Evolutionary conservation across 64 coral and sea anemone genomes (phyloP).

Genomic region (Dendronephthya gigantea): DNA sequence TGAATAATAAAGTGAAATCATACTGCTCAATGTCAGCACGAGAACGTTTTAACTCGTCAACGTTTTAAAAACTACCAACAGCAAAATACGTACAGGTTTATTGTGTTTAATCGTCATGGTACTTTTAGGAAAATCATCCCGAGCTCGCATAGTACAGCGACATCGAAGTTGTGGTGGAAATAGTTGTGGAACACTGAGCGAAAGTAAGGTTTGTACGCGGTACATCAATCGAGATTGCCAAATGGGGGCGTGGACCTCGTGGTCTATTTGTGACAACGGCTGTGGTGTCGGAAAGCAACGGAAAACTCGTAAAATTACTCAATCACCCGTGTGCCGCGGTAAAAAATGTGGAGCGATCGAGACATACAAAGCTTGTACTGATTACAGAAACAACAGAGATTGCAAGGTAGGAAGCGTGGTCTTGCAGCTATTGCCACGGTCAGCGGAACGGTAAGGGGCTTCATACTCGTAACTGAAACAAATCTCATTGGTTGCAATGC

Average conservation of each 20-base stretch:
- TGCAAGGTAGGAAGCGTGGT: slow-evolving; percentile 46
- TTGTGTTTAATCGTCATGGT: too few species aligned
- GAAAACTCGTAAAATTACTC: slow-evolving; percentile 36
- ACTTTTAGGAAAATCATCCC: slow-evolving; percentile 47
- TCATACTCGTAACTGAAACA: too few species aligned
- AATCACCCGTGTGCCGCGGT: slow-evolving; percentile 51
- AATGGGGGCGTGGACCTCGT: slow-evolving; percentile 50
- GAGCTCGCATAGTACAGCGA: slow-evolving; percentile 34
- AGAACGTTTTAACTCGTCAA: too few species aligned
- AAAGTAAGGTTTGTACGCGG: slow-evolving; percentile 37
- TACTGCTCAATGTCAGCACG: too few species aligned
- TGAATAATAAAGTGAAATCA: too few species aligned
- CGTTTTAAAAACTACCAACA: too few species aligned
- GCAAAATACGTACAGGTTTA: too few species aligned
- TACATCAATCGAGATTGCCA: slow-evolving; percentile 69
- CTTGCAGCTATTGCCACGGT: background rate
- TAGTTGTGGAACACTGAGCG: slow-evolving; percentile 30
- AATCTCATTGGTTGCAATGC: too few species aligned
- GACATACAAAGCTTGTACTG: slow-evolving; percentile 49
- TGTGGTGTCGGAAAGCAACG: slow-evolving; percentile 55
- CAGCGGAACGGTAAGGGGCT: too few species aligned
- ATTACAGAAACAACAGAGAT: slow-evolving; percentile 59
- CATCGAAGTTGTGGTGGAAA: slow-evolving; percentile 38
- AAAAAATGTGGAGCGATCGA: slow-evolving; percentile 43
- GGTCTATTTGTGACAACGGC: slow-evolving; percentile 68